Percentiles rank a stretch among this genome's conserved stretches.
Evolutionary conservation across 1,140 invertebrate genomes (phyloP).

Genomic region (Gryon sp.): DNA sequence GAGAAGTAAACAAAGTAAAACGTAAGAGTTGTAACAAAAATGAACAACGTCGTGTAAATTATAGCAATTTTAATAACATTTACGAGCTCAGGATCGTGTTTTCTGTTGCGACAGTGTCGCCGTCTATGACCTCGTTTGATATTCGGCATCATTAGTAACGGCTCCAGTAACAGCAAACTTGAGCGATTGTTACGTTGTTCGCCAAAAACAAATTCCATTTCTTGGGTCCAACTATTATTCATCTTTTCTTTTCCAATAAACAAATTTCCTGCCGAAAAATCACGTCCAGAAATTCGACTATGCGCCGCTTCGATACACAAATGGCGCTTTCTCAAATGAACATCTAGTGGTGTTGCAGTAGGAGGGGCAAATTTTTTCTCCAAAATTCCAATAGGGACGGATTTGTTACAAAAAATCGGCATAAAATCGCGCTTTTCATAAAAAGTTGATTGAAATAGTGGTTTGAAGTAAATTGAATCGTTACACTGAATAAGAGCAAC

Average conservation of each 20-base stretch:
- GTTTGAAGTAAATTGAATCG: conserved; percentile 60
- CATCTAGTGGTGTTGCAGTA: too few species aligned
- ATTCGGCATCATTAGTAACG: conserved; percentile 74
- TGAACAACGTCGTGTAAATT: conserved; percentile 79
- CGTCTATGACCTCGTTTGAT: conserved; percentile 62
- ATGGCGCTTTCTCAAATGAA: conserved; percentile 63
- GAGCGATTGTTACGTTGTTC: conserved; percentile 65
- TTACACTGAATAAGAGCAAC: conserved; percentile 60
- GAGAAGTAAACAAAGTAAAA: conserved; percentile 79
- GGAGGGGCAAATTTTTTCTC: conserved; percentile 61
- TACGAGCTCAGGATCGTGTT: conserved; percentile 74
- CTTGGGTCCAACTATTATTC: conserved; percentile 40
- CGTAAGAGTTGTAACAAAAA: conserved; percentile 78
- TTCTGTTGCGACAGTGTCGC: conserved; percentile 62
- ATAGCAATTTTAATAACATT: conserved; percentile 79
- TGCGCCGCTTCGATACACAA: conserved; percentile 51
- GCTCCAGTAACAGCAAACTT: conserved; percentile 78
- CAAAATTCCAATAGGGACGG: conserved; percentile 67
- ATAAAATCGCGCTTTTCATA: conserved; percentile 63
- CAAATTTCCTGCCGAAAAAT: conserved; percentile 17
- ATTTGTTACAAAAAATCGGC: conserved; percentile 68
- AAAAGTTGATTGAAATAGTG: conserved; percentile 18
- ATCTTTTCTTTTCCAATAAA: conserved; percentile 41
- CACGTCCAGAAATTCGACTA: conserved; percentile 65
- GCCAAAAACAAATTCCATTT: conserved; percentile 33